A percentile compares a stretch with the other conserved stretches of the same genome.
Evolutionary conservation across 2,888 invertebrate genomes (phyloP).

Genomic region (Zygogramma bicolorata): DNA sequence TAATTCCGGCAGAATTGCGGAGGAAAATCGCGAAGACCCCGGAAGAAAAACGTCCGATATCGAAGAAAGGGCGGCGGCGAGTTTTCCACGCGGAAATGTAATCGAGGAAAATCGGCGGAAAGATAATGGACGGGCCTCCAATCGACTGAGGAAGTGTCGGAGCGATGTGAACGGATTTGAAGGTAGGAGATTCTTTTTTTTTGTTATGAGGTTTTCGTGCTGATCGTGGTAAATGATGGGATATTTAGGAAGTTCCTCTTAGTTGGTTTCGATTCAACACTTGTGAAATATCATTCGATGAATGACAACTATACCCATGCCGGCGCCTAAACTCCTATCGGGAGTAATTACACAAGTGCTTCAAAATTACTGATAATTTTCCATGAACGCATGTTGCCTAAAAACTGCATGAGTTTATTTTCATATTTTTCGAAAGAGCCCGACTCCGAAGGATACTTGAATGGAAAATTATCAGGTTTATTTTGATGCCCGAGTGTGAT

Average conservation of each 20-base stretch:
- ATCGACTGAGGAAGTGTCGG: conserved; percentile 21
- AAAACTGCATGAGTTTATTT: no score
- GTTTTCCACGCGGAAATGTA: conserved; percentile 15
- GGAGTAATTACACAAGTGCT: no score
- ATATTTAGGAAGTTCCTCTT: not conserved
- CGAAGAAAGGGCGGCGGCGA: not conserved
- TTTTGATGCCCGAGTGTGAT: no score
- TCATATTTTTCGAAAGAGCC: no score
- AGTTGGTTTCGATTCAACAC: no score
- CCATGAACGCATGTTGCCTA: no score
- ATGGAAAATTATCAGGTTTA: no score
- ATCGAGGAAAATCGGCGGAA: conserved; percentile 14
- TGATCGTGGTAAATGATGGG: not conserved
- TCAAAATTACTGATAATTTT: no score
- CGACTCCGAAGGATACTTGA: no score
- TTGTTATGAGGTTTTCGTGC: not conserved
- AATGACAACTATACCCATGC: no score
- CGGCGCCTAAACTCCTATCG: no score
- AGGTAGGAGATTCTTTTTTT: conserved; percentile 11
- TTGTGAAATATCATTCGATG: no score
- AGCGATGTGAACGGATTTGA: conserved; percentile 18
- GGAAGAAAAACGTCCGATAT: conserved; percentile 3
- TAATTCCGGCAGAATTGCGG: conserved; percentile 25
- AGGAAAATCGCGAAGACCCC: not conserved
- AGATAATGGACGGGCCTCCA: conserved; percentile 22